Evolutionary conservation across 1,140 invertebrate genomes (phyloP).

Genomic region (Mercenaria mercenaria): DNA sequence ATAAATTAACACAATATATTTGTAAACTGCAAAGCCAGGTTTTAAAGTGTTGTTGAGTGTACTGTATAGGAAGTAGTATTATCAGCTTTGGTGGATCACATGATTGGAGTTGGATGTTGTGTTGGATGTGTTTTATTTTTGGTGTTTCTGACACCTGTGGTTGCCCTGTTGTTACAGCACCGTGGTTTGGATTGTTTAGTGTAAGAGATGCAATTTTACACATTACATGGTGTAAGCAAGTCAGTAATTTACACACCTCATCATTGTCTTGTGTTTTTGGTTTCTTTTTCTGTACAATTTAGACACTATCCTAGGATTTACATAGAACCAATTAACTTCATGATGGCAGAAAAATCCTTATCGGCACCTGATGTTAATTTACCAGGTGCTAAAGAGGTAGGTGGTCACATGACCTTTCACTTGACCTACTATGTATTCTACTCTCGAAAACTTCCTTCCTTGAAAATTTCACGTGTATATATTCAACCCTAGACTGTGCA

Average conservation of each 20-base stretch:
- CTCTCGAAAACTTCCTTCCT: slow-evolving; percentile 1
- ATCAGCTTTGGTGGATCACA: too few relatives aligned
- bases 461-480: slow-evolving; percentile 19
- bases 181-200: neutral
- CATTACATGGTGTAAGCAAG: neutral
- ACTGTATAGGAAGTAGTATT: too few relatives aligned
- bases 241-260: neutral
- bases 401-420: slow-evolving; percentile 36
- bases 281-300: slow-evolving; percentile 29
- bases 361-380: slow-evolving; percentile 64
- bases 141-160: too few relatives aligned
- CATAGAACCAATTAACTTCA: slow-evolving; percentile 49
- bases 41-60: too few relatives aligned
- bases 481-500: slow-evolving; percentile 1
- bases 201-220: neutral
- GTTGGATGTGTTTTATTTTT: too few relatives aligned
- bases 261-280: slow-evolving; percentile 42
- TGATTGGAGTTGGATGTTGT: neutral
- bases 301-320: slow-evolving; percentile 35
- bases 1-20: too few relatives aligned
- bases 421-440: slow-evolving; percentile 1
- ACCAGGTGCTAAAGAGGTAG: slow-evolving; percentile 62
- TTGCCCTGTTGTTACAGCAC: neutral
- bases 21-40: too few relatives aligned
- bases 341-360: slow-evolving; percentile 63